A percentile compares a stretch with the other conserved stretches of the same genome.
Evolutionary conservation across 1,140 invertebrate species (phyloP).

Genomic region (Drosophila hydei): DNA sequence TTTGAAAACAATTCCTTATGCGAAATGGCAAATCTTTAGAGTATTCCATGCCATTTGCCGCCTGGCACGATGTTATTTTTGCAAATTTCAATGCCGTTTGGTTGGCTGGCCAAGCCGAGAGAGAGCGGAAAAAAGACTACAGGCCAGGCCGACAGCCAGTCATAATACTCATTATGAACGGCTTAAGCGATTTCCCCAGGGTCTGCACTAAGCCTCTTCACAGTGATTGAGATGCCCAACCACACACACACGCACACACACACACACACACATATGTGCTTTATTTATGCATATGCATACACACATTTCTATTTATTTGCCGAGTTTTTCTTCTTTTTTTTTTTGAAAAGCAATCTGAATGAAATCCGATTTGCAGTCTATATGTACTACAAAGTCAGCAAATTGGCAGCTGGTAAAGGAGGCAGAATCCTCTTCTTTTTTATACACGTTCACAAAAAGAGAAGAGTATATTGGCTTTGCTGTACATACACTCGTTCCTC

Average conservation of each 20-base stretch:
- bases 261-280: conserved; percentile 40
- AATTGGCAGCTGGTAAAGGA: conserved; percentile 60
- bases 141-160: conserved; percentile 31
- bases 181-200: conserved; percentile 83
- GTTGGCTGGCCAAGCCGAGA: conserved; percentile 1
- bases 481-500: too few relatives aligned
- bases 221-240: conserved; percentile 59
- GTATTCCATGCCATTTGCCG: conserved; percentile 18
- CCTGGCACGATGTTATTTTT: conserved; percentile 25
- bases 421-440: not conserved
- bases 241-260: conserved; percentile 62
- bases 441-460: too few relatives aligned
- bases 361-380: conserved; percentile 68
- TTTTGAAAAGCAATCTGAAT: conserved; percentile 56
- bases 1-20: conserved; percentile 3
- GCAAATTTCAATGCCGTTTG: conserved; percentile 20
- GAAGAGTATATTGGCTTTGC: too few relatives aligned
- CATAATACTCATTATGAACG: conserved; percentile 83
- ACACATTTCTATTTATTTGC: conserved; percentile 37
- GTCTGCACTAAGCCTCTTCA: conserved; percentile 76
- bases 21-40: too few relatives aligned
- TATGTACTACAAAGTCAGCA: conserved; percentile 60
- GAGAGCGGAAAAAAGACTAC: conserved; percentile 7
- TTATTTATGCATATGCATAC: conserved; percentile 68
- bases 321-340: conserved; percentile 7